These are phyloP conservation scores for Syngnathus typhle DNA, from an alignment of 2,113 vertebrate genomes.

Conservation along the genomic window DNA sequence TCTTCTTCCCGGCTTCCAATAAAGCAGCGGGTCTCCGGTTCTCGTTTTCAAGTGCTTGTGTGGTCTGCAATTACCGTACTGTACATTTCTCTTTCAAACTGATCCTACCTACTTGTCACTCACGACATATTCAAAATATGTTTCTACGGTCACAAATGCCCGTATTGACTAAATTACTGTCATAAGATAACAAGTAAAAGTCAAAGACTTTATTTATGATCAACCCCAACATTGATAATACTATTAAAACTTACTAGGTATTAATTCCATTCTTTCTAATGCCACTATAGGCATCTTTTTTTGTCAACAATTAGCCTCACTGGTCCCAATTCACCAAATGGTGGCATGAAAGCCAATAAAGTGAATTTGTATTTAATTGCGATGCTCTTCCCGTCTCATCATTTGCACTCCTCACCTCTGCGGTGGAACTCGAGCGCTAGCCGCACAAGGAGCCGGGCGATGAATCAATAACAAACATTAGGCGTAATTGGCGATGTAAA, in stretches of 20 bases:
- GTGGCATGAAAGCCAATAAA: too few species aligned
- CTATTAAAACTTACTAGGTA: background rate
- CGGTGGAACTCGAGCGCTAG: slow-evolving; percentile 9
- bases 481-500: slow-evolving; percentile 55
- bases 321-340: too few species aligned
- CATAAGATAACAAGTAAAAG: too few species aligned
- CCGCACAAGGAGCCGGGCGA: background rate
- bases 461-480: slow-evolving; percentile 57
- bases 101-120: background rate
- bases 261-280: background rate
- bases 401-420: slow-evolving; percentile 21
- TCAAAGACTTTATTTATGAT: too few species aligned
- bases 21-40: background rate
- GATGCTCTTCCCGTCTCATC: slow-evolving; percentile 18
- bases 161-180: background rate
- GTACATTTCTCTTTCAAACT: background rate
- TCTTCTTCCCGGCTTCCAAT: background rate
- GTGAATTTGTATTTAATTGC: too few species aligned
- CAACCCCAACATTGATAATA: background rate
- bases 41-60: too few species aligned
- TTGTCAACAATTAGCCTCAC: background rate
- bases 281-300: background rate
- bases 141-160: slow-evolving; percentile 12
- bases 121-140: background rate
- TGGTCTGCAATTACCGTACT: background rate